phyloP scores from a whole-genome alignment of 2,888 invertebrate genomes.

The Bembecia ichneumoniformis region DNA sequence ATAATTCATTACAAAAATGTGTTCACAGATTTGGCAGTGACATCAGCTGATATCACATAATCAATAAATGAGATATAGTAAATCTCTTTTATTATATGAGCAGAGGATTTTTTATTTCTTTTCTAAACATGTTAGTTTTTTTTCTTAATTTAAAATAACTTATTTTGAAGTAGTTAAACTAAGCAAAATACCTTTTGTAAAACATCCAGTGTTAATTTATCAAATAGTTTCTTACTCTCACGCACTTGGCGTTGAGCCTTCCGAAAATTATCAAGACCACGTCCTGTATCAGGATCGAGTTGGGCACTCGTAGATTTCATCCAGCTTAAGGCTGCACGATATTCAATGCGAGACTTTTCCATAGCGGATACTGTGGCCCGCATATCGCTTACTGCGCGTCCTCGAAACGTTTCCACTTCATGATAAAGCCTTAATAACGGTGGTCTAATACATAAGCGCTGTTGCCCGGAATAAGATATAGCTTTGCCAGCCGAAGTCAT shows the following conservation, averaged over 20 bases:
- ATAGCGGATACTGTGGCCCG: constrained; percentile 90
- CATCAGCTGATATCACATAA: too few species aligned
- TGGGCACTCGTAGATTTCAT: constrained; percentile 98
- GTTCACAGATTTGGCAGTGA: too few species aligned
- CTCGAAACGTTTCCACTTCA: constrained; percentile 97
- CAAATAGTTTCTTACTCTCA: constrained; percentile 89
- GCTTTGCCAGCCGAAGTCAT: constrained; percentile 82
- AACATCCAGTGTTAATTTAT: constrained; percentile 93
- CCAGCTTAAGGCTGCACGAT: constrained; percentile 95
- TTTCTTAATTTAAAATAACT: background rate
- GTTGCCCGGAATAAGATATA: constrained; percentile 91
- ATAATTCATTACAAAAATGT: too few species aligned
- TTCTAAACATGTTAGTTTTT: background rate
- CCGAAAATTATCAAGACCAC: constrained; percentile 95
- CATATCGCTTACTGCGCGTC: constrained; percentile 94
- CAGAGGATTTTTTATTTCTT: background rate
- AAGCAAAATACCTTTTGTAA: constrained; percentile 83
- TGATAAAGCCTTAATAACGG: constrained; percentile 92
- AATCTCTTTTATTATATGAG: background rate
- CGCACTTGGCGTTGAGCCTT: constrained; percentile 88
- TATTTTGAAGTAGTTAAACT: too few species aligned
- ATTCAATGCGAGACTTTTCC: constrained; percentile 96
- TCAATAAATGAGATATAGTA: too few species aligned
- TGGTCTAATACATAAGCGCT: constrained; percentile 87
- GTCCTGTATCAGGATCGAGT: constrained; percentile 96